phyloP scores from a whole-genome alignment of 2,797 vertebrate genomes.

The Schizothorax lantsangensis region DNA sequence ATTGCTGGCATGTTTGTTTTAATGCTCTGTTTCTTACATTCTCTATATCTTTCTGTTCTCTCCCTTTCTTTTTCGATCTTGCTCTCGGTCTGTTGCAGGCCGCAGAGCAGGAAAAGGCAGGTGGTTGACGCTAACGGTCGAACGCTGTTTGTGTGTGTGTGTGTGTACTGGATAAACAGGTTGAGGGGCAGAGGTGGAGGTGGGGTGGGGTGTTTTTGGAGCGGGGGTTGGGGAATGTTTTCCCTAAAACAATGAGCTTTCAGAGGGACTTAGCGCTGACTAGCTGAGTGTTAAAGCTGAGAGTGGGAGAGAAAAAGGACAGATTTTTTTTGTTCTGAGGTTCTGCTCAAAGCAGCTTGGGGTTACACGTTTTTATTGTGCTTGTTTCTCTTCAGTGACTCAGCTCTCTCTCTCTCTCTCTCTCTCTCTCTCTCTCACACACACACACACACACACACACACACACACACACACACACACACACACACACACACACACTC shows the following conservation, averaged over 20 bases:
- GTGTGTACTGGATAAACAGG: conserved; percentile 82
- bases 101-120: conserved; percentile 81
- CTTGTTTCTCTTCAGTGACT: conserved; percentile 76
- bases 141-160: conserved; percentile 63
- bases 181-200: conserved; percentile 64
- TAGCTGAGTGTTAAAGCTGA: conserved; percentile 69
- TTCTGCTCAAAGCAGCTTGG: conserved; percentile 52
- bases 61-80: conserved; percentile 23
- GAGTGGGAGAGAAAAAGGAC: conserved; percentile 71
- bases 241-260: conserved; percentile 69
- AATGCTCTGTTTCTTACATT: conserved; percentile 22
- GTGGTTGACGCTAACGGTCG: conserved; percentile 78
- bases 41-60: conserved; percentile 27
- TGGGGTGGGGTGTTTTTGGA: conserved; percentile 64
- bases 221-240: conserved; percentile 66
- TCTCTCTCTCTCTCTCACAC: too few species aligned
- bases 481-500: conserved; percentile 67
- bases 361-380: conserved; percentile 70
- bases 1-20: conserved; percentile 45
- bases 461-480: too few species aligned
- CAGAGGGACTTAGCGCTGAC: conserved; percentile 73
- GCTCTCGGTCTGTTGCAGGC: conserved; percentile 58
- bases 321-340: conserved; percentile 65
- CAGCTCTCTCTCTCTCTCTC: conserved; percentile 55
- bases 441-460: too few species aligned